phyloP scores from a whole-genome alignment of 2,888 invertebrate genomes.

The Idaea straminata region DNA sequence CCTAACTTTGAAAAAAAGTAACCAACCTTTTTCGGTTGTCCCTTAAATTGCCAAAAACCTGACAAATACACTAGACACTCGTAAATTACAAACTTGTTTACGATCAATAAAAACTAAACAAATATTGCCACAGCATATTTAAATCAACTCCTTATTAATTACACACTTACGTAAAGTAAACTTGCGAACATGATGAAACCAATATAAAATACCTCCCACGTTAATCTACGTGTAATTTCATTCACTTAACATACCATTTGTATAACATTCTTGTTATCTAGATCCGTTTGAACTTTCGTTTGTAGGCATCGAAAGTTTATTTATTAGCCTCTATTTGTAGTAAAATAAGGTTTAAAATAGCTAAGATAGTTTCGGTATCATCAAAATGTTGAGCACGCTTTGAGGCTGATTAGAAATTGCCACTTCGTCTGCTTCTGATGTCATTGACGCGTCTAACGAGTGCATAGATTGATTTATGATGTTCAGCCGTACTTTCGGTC shows the following conservation, averaged over 20 bases:
- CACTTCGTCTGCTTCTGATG: slow-evolving; percentile 51
- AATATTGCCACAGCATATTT: neutral
- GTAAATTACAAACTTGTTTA: neutral
- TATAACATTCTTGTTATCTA: slow-evolving; percentile 47
- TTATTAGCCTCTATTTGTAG: neutral
- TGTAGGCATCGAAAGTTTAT: slow-evolving; percentile 19
- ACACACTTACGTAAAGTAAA: neutral
- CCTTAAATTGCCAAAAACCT: too few species aligned
- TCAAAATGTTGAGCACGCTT: slow-evolving; percentile 58
- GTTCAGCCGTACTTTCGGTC: neutral
- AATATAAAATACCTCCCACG: slow-evolving; percentile 14
- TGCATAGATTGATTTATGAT: slow-evolving; percentile 15
- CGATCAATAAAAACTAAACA: neutral
- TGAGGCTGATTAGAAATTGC: slow-evolving; percentile 65
- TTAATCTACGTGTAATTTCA: slow-evolving; percentile 22
- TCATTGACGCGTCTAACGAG: slow-evolving; percentile 37
- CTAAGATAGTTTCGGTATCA: slow-evolving; percentile 14
- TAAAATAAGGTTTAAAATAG: neutral
- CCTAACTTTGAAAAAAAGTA: too few species aligned
- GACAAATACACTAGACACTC: neutral
- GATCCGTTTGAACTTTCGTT: slow-evolving; percentile 66
- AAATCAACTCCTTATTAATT: neutral
- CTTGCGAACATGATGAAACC: neutral
- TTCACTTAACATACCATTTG: slow-evolving; percentile 36
- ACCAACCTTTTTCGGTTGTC: too few species aligned